Conservation (phyloP, 2,888 invertebrate genomes). For the Charanyca ferruginea region DNA sequence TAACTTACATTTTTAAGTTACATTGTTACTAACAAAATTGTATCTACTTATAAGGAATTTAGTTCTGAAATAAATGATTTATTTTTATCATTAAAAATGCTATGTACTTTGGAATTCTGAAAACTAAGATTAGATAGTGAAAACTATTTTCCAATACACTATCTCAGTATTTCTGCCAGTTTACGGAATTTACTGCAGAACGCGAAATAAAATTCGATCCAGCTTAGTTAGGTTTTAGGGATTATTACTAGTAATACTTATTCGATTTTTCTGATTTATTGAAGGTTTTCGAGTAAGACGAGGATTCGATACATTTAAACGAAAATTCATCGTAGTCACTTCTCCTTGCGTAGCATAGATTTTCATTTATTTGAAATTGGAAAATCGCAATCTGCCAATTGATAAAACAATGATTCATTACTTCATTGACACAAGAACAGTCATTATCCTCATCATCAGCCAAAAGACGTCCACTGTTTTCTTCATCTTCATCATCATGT, state of each 20-base stretch:
- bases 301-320: neutral
- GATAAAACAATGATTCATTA: no score
- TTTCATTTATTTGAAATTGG: neutral
- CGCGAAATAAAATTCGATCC: constrained; percentile 8
- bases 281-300: constrained; percentile 8
- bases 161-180: constrained; percentile 1
- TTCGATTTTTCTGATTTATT: neutral
- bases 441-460: no score
- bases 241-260: constrained; percentile 16
- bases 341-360: neutral
- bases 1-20: no score
- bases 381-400: no score
- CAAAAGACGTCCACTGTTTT: no score
- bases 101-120: neutral
- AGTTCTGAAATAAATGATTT: no score
- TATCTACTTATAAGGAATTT: no score
- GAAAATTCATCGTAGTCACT: neutral
- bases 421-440: no score
- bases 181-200: constrained; percentile 11
- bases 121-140: neutral
- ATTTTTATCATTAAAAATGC: no score
- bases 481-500: no score
- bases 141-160: constrained; percentile 6
- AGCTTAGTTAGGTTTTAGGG: constrained; percentile 12
- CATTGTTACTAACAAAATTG: no score